phyloP scores from a whole-genome alignment of 1,140 invertebrate genomes.

The Protaetia brevitarsis region DNA sequence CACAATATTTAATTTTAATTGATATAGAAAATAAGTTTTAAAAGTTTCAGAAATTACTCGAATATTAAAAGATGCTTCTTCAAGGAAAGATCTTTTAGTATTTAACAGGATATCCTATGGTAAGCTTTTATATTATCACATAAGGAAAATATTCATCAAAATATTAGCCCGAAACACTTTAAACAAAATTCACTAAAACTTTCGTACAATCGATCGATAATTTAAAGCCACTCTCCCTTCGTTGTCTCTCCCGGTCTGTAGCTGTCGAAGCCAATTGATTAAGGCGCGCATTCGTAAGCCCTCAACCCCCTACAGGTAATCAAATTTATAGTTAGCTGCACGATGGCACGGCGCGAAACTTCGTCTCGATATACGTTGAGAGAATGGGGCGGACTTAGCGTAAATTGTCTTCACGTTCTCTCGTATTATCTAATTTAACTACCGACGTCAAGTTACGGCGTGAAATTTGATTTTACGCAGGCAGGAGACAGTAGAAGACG shows the following conservation, averaged over 20 bases:
- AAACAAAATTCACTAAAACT: too few relatives aligned
- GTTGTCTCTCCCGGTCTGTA: not conserved
- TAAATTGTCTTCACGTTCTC: not conserved
- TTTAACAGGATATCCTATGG: too few relatives aligned
- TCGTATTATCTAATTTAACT: conserved; percentile 12
- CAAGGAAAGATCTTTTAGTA: too few relatives aligned
- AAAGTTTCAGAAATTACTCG: too few relatives aligned
- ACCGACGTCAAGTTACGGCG: not conserved
- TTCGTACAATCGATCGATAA: not conserved
- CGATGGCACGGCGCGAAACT: not conserved
- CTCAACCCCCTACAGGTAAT: not conserved
- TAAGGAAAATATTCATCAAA: too few relatives aligned
- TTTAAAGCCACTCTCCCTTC: not conserved
- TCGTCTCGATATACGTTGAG: not conserved
- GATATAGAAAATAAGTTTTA: too few relatives aligned
- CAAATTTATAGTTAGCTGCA: conserved; percentile 1
- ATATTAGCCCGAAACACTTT: too few relatives aligned
- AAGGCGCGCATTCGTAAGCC: too few relatives aligned
- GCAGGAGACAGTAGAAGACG: too few relatives aligned
- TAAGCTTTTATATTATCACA: too few relatives aligned
- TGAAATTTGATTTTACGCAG: not conserved
- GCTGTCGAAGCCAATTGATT: conserved; percentile 1
- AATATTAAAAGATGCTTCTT: too few relatives aligned
- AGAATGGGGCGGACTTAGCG: not conserved
- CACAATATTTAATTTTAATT: too few relatives aligned